Evolutionary conservation across 2,888 invertebrate species (phyloP), one percentile per base, ranked within the genome.

Genomic region (Ephialtes manifestator): DNA sequence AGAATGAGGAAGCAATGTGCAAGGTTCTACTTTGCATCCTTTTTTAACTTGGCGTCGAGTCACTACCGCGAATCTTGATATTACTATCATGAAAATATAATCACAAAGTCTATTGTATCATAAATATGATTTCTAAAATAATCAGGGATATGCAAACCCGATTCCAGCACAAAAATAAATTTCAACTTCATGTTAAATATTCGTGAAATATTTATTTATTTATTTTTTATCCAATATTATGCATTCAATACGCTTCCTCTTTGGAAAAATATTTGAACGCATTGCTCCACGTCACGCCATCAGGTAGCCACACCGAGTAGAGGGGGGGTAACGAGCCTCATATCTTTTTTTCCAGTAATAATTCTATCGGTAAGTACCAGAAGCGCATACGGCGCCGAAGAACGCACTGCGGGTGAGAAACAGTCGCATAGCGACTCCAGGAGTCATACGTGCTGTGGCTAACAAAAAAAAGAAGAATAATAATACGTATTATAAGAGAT

Each of bases 371-470:
- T 65, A 84, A 84, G 81, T 84, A 81, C 71, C 78, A 43, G 70
- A 77, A 71, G 70, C 70, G 80, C 74, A 5, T 39, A 39, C 60
- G 60, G 60, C 31, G 60, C 74, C 63, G 48, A 48, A 63, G 74
- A 75, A 63, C 74, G 77, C 84, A 31, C 84, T 78, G 70, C 84
- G 81, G 81, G 84, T 85, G 84, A 85, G 78, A 83, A 67, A 83
- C 58, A 60, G 83, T 78, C 60, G 58, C 78, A 67, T 78, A 74
- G 48, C 58, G 67, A 75, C 48, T 82, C 77, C 72, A 65, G 60
- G 51, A 71, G 83, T 39, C 60, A 60, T 78, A 60, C 72, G 60
- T 55, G 51, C 68, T 67, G 72, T 60, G 24, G 72, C 24, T 13
- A 20, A 11, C 55, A 24, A 24, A 67, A 81, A 72, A 74, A 81